Evolutionary conservation across 2,888 invertebrate species (phyloP), one percentile per base, ranked within the genome.

Genomic region (Euphydryas editha): DNA sequence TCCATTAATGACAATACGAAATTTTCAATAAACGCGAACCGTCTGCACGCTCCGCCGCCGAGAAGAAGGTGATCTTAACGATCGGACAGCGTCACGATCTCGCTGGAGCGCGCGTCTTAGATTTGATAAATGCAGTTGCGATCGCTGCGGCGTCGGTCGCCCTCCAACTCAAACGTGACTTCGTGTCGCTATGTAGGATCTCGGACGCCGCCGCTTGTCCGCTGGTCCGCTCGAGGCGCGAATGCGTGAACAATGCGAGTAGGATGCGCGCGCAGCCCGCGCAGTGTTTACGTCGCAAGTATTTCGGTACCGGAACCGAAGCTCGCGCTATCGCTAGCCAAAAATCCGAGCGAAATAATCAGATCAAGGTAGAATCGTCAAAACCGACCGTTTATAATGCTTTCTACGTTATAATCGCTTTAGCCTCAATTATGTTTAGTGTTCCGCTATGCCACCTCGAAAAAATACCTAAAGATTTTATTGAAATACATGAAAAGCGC

Each of bases 261-360:
- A 62, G 67, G 62, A 64, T 65, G 71, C 71, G 67, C 63, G 59
- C 65, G 69, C 65, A 67, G 70, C 67, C 57, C 70, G 72, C 73
- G 65, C 70, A 67, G 37, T 88, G 88, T 88, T 87, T 87, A 87
- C 87, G 86, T 83, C 83, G 88, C 77, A 81, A 68, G 82, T 90
- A 89, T 90, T 90, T 89, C 83, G 75, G 88, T 84, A 84, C 89
- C 90, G 90, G 90, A 90, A 90, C 88, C 82, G 81, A 77, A 75
- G 67, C 62, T 74, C 80, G 81, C 81, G 75, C 83, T 81, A 81
- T 81, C 81, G 85, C 82, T 81, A 82, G 88, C 88, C 87, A 87
- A 88, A 84, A 86, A 83, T 81, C 81, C 78, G 81, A 78, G 80
- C 83, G 71, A 77, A 81, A 86, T 82, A 86, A 85, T 85, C 87